Percentiles rank a stretch among this genome's conserved stretches.
phyloP scores from a whole-genome alignment of 64 coral and sea anemone genomes.

The Orbicella faveolata region DNA sequence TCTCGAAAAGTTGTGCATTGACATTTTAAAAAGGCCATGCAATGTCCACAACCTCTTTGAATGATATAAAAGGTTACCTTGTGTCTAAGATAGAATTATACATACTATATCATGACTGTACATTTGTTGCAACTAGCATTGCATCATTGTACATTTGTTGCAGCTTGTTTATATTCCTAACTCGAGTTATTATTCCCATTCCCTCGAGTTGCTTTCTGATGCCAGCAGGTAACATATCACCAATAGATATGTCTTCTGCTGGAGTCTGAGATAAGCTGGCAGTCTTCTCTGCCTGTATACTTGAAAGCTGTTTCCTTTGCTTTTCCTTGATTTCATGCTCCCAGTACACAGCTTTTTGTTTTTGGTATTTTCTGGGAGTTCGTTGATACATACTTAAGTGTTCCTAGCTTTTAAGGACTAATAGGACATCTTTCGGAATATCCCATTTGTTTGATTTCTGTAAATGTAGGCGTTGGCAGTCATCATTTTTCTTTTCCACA shows the following conservation, averaged over 20 bases:
- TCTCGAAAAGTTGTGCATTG: neutral
- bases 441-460: constrained; percentile 65
- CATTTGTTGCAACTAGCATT: neutral
- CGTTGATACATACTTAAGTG: constrained; percentile 27
- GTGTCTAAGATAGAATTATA: neutral
- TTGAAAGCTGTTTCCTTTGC: constrained; percentile 4
- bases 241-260: neutral
- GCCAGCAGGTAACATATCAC: constrained; percentile 27
- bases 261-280: too few species aligned
- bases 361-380: constrained; percentile 35
- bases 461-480: constrained; percentile 39
- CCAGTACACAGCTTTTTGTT: constrained; percentile 36
- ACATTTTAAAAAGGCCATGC: too few species aligned
- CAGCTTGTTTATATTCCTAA: constrained; percentile 35
- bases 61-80: neutral
- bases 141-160: constrained; percentile 30
- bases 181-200: constrained; percentile 41
- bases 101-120: neutral
- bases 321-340: constrained; percentile 36
- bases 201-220: constrained; percentile 27
- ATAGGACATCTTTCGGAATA: constrained; percentile 50
- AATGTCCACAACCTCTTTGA: too few species aligned
- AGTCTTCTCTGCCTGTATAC: neutral
- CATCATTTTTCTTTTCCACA: constrained; percentile 58
- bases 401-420: constrained; percentile 35